phyloP scores from a whole-genome alignment of 2,113 vertebrate species.

The Dicrurus megarhynchus region DNA sequence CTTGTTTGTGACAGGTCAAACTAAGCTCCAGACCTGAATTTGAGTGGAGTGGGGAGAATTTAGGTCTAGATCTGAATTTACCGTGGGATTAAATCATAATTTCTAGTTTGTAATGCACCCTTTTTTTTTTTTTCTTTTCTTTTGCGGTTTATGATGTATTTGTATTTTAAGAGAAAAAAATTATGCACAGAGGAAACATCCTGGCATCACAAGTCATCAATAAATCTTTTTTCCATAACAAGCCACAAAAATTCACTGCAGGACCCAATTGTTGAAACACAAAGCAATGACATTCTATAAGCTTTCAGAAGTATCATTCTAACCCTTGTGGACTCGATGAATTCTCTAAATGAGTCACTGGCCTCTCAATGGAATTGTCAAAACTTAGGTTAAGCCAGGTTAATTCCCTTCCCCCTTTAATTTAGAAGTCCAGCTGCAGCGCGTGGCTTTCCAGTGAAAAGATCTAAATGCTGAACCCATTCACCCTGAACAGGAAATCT shows the following conservation, averaged over 20 bases:
- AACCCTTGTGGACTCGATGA: slow-evolving; percentile 7
- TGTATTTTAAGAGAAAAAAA: slow-evolving; percentile 2
- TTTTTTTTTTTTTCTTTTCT: not conserved
- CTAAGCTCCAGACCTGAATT: not conserved
- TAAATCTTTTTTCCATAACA: slow-evolving; percentile 48
- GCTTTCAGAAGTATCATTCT: slow-evolving; percentile 45
- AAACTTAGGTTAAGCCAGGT: slow-evolving; percentile 28
- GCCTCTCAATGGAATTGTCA: slow-evolving; percentile 36
- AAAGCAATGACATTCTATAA: slow-evolving; percentile 34
- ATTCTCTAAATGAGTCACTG: slow-evolving; percentile 53
- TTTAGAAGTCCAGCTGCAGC: slow-evolving; percentile 40
- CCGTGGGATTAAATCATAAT: accelerated
- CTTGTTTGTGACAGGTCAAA: not conserved
- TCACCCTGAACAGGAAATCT: not conserved
- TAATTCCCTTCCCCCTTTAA: slow-evolving; percentile 31
- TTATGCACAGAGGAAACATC: not conserved
- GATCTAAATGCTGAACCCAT: not conserved
- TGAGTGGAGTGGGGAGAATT: not conserved
- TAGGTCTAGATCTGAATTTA: not conserved
- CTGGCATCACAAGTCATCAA: not conserved
- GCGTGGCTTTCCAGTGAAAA: not conserved
- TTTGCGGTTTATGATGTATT: not conserved
- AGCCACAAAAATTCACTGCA: slow-evolving; percentile 34
- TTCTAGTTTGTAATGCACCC: not conserved
- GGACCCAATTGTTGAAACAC: slow-evolving; percentile 43